Evolutionary conservation across 2,113 vertebrate genomes (phyloP).

Genomic region (Cyanoliseus patagonus): DNA sequence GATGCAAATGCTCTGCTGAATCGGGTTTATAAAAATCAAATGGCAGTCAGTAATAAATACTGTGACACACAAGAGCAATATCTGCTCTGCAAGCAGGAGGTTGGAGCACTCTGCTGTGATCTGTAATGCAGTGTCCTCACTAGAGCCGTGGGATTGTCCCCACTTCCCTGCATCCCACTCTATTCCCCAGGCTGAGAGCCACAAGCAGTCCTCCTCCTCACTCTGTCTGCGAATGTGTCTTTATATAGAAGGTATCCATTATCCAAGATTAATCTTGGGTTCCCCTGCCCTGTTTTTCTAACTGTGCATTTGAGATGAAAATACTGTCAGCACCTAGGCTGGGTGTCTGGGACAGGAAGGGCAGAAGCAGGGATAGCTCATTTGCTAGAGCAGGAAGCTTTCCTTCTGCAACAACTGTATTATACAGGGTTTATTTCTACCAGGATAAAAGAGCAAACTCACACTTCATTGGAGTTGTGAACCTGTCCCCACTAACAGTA

Average conservation of each 20-base stretch:
- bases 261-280: neutral
- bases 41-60: neutral
- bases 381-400: neutral
- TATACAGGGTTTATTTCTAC: neutral
- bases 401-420: neutral
- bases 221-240: neutral
- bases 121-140: rapidly evolving
- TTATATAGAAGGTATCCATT: neutral
- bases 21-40: slow-evolving; percentile 4
- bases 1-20: slow-evolving; percentile 21
- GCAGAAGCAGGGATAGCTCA: neutral
- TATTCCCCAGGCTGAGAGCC: neutral
- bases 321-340: neutral
- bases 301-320: neutral
- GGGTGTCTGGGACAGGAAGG: neutral
- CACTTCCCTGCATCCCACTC: neutral
- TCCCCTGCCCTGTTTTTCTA: neutral
- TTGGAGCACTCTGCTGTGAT: neutral
- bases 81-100: neutral
- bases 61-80: neutral
- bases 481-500: neutral
- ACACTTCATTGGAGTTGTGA: neutral
- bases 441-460: neutral
- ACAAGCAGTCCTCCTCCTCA: neutral
- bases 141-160: neutral